Conservation (phyloP, 2,888 invertebrate genomes). For the Leptinotarsa tumamoca region DNA sequence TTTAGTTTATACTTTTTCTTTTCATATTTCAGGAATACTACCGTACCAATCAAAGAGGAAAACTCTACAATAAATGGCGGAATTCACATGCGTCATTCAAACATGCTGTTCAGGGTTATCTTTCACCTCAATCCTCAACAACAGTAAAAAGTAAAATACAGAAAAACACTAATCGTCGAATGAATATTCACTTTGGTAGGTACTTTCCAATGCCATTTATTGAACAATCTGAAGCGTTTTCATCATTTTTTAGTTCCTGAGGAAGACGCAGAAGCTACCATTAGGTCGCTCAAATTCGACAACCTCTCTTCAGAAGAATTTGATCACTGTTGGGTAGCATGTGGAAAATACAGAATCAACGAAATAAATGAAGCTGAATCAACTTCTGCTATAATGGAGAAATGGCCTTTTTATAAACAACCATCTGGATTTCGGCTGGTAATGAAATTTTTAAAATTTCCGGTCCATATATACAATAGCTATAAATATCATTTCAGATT, state of each 20-base stretch:
- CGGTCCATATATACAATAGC: too few species aligned
- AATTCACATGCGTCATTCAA: neutral
- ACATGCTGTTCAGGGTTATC: neutral
- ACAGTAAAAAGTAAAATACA: neutral
- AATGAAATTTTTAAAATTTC: neutral
- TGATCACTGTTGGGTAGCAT: neutral
- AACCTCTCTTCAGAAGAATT: too few species aligned
- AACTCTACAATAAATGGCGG: constrained; percentile 4
- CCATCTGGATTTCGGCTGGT: constrained; percentile 16
- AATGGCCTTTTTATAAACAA: neutral
- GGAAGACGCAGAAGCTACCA: neutral
- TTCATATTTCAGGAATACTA: constrained; percentile 14
- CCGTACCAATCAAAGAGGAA: neutral
- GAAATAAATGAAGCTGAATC: neutral
- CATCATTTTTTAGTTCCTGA: neutral
- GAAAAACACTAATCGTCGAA: neutral
- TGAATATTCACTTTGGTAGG: too few species aligned
- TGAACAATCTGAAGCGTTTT: neutral
- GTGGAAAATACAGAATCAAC: neutral
- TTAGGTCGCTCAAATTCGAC: neutral
- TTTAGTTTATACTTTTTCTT: neutral
- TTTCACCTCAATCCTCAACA: neutral
- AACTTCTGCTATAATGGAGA: neutral
- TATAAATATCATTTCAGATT: neutral
- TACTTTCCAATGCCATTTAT: neutral